Conservation (phyloP, 2,888 invertebrate species). For the Xestia c-nigrum region DNA sequence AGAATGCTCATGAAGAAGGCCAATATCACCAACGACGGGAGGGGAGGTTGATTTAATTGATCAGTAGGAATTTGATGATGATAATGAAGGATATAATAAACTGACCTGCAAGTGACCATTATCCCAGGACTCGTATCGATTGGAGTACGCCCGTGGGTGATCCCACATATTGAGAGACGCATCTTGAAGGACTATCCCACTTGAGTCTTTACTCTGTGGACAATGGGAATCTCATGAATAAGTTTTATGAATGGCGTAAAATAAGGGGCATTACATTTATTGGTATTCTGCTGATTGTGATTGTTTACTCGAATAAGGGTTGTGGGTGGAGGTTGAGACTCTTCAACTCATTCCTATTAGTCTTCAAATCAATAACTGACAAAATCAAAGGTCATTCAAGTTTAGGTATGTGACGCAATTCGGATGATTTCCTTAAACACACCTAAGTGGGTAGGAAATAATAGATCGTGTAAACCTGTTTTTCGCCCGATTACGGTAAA, state of each 20-base stretch:
- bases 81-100: slow-evolving; percentile 32
- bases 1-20: neutral
- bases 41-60: neutral
- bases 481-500: no score
- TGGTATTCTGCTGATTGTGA: neutral
- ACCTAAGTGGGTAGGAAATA: neutral
- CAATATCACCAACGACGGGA: neutral
- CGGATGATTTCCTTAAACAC: neutral
- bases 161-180: slow-evolving; percentile 95
- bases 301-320: neutral
- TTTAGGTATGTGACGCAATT: neutral
- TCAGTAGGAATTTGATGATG: neutral
- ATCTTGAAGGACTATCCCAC: slow-evolving; percentile 92
- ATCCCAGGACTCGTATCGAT: slow-evolving; percentile 96
- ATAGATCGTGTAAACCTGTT: neutral
- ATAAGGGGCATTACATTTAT: neutral
- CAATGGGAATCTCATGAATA: slow-evolving; percentile 73
- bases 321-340: neutral
- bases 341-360: neutral
- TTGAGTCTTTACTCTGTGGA: slow-evolving; percentile 93
- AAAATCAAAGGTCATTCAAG: neutral
- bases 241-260: slow-evolving; percentile 9
- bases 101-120: slow-evolving; percentile 88
- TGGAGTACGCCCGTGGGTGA: slow-evolving; percentile 94
- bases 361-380: neutral